Evolutionary conservation across 1,140 invertebrate genomes (phyloP), one percentile per base, ranked within the genome.

Genomic region (Halictus rubicundus): DNA sequence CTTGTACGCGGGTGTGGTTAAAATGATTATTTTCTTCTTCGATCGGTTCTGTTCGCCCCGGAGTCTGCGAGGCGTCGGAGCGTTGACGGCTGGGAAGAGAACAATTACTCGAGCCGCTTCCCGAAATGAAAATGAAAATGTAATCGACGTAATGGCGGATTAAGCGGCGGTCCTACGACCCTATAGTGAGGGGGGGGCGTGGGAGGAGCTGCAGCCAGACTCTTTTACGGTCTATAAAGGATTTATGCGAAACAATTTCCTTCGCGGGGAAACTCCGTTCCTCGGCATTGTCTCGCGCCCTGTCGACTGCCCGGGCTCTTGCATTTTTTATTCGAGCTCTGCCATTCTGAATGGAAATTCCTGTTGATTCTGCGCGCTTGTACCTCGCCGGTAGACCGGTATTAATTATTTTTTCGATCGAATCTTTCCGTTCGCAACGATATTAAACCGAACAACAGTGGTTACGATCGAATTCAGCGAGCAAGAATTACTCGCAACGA

Each of bases 211-310:
- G 4, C 14, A 52, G 68, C 25, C 66, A 84, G 78, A 63, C 59
- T 69, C 80, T 89, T 90, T 90, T 89, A 89, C 81, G 88, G 86
- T 87, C 82, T 86, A 91, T 91, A 88, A 88, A 90, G 78, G 81
- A 91, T 91, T 91, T 90, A 90, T 83, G 87, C 81, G 88, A 84
- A 89, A 91, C 89, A 91, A 90, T 91, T 89, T 89, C 75, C 79
- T 7, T 68, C 84, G 61, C 52, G 72, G 25, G 68, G 46, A 63
- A 52, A 46, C 61, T 5, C 16, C 27, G 14, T 16, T 10, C 14
- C 65, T 81, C 68, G 60, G 32, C 46, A 49, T 76, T 76, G 59
- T 76, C 73, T 65, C 14, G 46, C 49, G 32, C 23, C 63, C 21
- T 23, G 23, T n/a, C 73, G 12, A 32, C n/a, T 60, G n/a, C 9